Conservation (phyloP, 2,797 vertebrate genomes). For the Neosalanx taihuensis region DNA sequence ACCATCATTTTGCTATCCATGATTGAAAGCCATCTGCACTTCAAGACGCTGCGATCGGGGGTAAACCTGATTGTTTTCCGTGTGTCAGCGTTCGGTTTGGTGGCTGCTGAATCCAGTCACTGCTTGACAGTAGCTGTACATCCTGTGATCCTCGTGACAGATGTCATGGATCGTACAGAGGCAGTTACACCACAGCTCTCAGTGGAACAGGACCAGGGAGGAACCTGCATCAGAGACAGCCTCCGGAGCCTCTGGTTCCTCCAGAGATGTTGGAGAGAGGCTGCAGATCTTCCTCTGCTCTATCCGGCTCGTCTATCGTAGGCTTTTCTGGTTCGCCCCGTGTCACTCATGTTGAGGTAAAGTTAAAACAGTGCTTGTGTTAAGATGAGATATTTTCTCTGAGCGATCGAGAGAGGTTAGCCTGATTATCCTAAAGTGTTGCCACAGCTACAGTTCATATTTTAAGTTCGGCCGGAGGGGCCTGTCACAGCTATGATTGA, state of each 20-base stretch:
- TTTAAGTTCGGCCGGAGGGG: not conserved
- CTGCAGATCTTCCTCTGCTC: not conserved
- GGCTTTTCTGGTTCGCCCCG: too few species aligned
- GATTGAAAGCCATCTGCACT: slow-evolving; percentile 32
- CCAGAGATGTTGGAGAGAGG: slow-evolving; percentile 16
- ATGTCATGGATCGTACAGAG: slow-evolving; percentile 63
- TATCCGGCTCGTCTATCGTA: not conserved
- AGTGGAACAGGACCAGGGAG: slow-evolving; percentile 55
- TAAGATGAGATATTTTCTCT: too few species aligned
- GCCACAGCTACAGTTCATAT: too few species aligned
- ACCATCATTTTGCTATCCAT: not conserved
- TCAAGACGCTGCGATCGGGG: slow-evolving; percentile 28
- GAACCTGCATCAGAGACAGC: slow-evolving; percentile 54
- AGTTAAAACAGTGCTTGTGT: too few species aligned
- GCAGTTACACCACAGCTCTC: slow-evolving; percentile 64
- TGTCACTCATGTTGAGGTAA: too few species aligned
- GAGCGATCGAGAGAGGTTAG: too few species aligned
- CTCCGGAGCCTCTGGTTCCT: not conserved
- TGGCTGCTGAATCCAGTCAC: not conserved
- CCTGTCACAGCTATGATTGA: too few species aligned
- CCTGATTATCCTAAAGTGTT: too few species aligned
- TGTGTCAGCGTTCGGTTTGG: too few species aligned
- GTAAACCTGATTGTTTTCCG: too few species aligned
- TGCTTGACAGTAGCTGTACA: slow-evolving; percentile 27
- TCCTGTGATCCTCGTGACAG: slow-evolving; percentile 55